Evolutionary conservation across 2,113 vertebrate genomes (phyloP).

Genomic region (Aptenodytes forsteri): DNA sequence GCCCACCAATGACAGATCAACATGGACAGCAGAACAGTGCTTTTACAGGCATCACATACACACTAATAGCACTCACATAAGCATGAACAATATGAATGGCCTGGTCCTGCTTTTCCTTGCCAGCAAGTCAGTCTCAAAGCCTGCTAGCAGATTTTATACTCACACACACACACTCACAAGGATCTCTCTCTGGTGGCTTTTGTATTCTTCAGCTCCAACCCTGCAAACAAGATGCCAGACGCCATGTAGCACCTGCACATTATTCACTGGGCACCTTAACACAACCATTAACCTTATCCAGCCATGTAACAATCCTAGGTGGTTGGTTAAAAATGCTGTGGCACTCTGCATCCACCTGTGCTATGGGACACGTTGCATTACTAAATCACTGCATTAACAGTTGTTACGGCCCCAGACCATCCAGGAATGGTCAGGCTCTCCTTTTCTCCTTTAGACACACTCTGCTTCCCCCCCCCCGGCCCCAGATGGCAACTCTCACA

Average conservation of each 20-base stretch:
- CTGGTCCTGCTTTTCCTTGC: not conserved
- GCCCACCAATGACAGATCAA: not conserved
- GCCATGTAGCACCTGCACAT: not conserved
- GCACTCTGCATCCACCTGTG: not conserved
- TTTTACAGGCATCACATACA: not conserved
- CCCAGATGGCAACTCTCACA: not conserved
- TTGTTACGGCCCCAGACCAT: not conserved
- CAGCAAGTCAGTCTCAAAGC: not conserved
- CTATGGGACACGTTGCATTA: not conserved
- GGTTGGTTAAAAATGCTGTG: not conserved
- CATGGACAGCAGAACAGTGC: not conserved
- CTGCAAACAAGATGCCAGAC: not conserved
- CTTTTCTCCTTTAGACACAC: not conserved
- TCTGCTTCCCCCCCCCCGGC: not conserved
- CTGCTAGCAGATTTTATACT: not conserved
- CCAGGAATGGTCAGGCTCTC: not conserved
- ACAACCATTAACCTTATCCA: not conserved
- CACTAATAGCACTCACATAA: not conserved
- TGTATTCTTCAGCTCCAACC: not conserved
- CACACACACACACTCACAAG: not conserved
- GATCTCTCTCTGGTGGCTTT: not conserved
- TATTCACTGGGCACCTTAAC: not conserved
- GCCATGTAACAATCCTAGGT: not conserved
- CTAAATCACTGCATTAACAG: not conserved
- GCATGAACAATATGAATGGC: not conserved